A percentile compares a stretch with the other conserved stretches of the same genome.
Evolutionary conservation across 2,113 vertebrate species (phyloP).

Genomic region (Microtus montanus): DNA sequence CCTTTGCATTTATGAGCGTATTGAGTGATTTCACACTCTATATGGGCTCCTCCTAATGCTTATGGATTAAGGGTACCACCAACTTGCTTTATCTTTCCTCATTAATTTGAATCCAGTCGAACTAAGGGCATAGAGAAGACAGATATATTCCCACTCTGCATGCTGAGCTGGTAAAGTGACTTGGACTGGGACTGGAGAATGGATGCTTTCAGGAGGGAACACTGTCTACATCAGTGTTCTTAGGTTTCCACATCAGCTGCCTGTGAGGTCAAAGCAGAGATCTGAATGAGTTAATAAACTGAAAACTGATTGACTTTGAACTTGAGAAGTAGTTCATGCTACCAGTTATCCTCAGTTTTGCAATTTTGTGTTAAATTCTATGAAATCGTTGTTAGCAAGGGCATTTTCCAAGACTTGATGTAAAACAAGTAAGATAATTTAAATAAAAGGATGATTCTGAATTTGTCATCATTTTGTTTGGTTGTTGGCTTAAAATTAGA

Average conservation of each 20-base stretch:
- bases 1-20: not conserved
- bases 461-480: not conserved
- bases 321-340: conserved; percentile 31
- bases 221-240: too few relatives aligned
- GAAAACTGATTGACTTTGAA: conserved; percentile 9
- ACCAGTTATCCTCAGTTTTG: conserved; percentile 31
- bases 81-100: not conserved
- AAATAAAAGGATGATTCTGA: not conserved
- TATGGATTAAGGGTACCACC: rapidly evolving
- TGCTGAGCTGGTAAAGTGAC: not conserved
- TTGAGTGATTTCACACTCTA: not conserved
- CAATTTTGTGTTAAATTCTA: not conserved
- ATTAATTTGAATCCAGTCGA: not conserved
- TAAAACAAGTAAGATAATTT: conserved; percentile 1
- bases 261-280: not conserved
- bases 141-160: not conserved
- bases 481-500: not conserved
- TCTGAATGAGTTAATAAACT: not conserved
- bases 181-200: too few relatives aligned
- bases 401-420: conserved; percentile 1
- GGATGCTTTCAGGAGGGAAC: not conserved
- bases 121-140: not conserved
- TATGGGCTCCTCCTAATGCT: too few relatives aligned
- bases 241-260: not conserved
- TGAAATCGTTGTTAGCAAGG: conserved; percentile 23